Base-by-base conservation (phyloP, 2,888 invertebrate species). In the Acleris literana region DNA sequence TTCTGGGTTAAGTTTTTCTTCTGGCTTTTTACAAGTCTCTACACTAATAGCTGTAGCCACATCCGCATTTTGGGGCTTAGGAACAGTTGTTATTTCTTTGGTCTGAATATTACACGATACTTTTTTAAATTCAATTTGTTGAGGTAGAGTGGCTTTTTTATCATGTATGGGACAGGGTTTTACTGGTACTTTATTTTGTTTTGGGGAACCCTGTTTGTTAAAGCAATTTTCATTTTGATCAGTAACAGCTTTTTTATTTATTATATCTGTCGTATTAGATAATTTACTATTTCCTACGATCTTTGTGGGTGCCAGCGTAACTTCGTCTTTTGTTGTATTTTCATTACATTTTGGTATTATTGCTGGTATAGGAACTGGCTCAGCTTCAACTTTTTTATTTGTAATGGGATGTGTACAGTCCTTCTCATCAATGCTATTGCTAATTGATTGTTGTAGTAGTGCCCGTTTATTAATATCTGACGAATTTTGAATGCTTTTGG, bases 81-180 rank as follows among this genome's bases (percentile, higher is more conserved):
- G n/a, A 9, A 16, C 49, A 17, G 33, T 33, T 29, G 60, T 33
- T 43, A 33, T 20, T 29, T 64, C 29, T 49, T 18, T 54, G n/a
- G 9, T 18, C 43, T 25, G 43, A n/a, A 55, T 13, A 17, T n/a
- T 29, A 11, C n/a, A 44, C 2, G 43, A 39, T 48, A 18, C 17
- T 2, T 9, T 9, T 43, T 55, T 64, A 2, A 39, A 25, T 43
- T 60, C 49, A 13, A 5, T 55, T 43, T 43, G 25, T 25, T 17
- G 18, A 25, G 55, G 25, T 5, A 16, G n/a, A n/a, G 16, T 55
- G 6, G 43, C 54, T 48, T 54, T 54, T 11, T 46, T 39, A 7
- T 48, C 49, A 43, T 69, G 64, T 20, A 69, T 25, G 20, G 68
- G 63, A 56, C 65, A 71, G 25, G n/a, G 29, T 58, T 64, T 69